Conservation (phyloP, 2,797 vertebrate species). For the Thalassophryne amazonica region DNA sequence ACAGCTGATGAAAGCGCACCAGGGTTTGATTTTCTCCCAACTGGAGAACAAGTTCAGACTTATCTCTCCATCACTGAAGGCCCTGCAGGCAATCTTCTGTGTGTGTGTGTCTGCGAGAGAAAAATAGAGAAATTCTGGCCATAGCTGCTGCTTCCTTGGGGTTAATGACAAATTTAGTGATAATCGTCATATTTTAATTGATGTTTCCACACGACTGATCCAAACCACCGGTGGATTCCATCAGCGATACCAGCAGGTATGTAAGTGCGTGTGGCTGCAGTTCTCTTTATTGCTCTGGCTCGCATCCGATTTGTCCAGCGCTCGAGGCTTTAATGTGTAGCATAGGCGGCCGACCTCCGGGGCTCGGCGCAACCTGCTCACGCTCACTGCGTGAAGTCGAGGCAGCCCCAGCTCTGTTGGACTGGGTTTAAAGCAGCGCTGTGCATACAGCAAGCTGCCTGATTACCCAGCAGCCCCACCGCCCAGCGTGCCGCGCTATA, state of each 20-base stretch:
- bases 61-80: slow-evolving; percentile 68
- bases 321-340: slow-evolving; percentile 43
- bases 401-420: slow-evolving; percentile 5
- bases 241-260: slow-evolving; percentile 49
- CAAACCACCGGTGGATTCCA: slow-evolving; percentile 63
- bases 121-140: slow-evolving; percentile 31
- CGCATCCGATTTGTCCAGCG: slow-evolving; percentile 25
- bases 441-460: slow-evolving; percentile 27
- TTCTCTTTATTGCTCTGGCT: slow-evolving; percentile 22
- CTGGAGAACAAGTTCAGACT: slow-evolving; percentile 83
- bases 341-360: slow-evolving; percentile 28
- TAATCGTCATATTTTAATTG: slow-evolving; percentile 76
- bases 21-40: slow-evolving; percentile 84
- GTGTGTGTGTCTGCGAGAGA: slow-evolving; percentile 25
- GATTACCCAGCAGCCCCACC: slow-evolving; percentile 51
- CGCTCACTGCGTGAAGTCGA: slow-evolving; percentile 35
- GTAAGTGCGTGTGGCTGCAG: slow-evolving; percentile 20
- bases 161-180: slow-evolving; percentile 71
- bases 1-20: slow-evolving; percentile 89
- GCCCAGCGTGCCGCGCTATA: slow-evolving; percentile 33
- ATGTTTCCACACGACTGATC: slow-evolving; percentile 69
- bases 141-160: slow-evolving; percentile 46
- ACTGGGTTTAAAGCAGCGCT: slow-evolving; percentile 21
- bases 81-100: slow-evolving; percentile 58
- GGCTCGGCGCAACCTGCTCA: slow-evolving; percentile 37